Percentiles rank a stretch among this genome's conserved stretches.
phyloP scores from a whole-genome alignment of 2,888 invertebrate species.

The Parapristionchus giblindavisi region DNA sequence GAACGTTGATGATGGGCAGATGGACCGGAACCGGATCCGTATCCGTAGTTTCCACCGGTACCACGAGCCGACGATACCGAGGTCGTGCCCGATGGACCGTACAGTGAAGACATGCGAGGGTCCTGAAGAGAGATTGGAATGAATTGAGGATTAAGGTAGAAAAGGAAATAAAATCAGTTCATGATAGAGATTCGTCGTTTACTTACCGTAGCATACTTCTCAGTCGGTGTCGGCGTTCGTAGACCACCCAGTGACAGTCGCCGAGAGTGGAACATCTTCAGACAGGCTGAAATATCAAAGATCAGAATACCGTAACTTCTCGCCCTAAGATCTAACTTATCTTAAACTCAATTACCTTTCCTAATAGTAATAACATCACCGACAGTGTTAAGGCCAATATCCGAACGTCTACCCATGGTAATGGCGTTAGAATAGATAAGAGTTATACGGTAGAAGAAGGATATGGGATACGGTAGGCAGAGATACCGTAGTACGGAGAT shows the following conservation, averaged over 20 bases:
- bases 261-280: slow-evolving; percentile 21
- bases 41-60: slow-evolving; percentile 1
- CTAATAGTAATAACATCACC: not conserved
- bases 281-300: slow-evolving; percentile 31
- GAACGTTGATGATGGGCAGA: slow-evolving; percentile 1
- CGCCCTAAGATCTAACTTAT: not conserved
- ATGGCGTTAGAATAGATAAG: not conserved
- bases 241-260: slow-evolving; percentile 24
- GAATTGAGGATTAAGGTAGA: not conserved
- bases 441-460: too few species aligned
- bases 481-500: too few species aligned
- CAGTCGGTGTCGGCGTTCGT: slow-evolving; percentile 37
- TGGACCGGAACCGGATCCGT: not conserved
- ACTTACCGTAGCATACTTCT: slow-evolving; percentile 36
- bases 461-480: too few species aligned
- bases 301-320: not conserved
- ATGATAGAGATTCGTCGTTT: not conserved
- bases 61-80: slow-evolving; percentile 11
- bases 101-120: slow-evolving; percentile 22
- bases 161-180: not conserved
- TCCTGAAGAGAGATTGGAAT: slow-evolving; percentile 12
- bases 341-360: slow-evolving; percentile 11
- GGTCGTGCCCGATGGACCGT: not conserved
- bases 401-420: slow-evolving; percentile 5
- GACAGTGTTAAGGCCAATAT: not conserved